Conservation (phyloP, 35 echinoderm and acorn worm genomes). For the Apostichopus parvimensis region DNA sequence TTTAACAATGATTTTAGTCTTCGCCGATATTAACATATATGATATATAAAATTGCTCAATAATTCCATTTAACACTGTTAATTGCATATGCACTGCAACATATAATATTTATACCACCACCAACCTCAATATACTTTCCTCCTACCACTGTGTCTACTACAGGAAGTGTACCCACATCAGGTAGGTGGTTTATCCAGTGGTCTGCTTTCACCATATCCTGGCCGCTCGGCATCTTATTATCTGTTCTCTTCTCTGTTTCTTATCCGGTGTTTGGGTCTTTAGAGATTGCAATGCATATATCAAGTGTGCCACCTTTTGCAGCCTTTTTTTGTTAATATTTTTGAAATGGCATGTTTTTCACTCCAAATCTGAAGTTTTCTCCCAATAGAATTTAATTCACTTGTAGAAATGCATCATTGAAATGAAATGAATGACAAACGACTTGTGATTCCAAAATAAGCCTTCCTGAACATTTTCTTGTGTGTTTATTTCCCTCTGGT, state of each 20-base stretch:
- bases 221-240: not conserved
- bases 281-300: slow-evolving; percentile 14
- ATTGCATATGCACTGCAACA: not conserved
- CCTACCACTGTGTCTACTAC: not conserved
- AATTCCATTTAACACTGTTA: not conserved
- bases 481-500: no score
- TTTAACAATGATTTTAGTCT: no score
- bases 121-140: not conserved
- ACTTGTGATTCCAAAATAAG: no score
- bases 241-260: not conserved
- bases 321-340: not conserved
- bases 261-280: not conserved
- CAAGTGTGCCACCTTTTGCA: not conserved
- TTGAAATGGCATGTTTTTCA: not conserved
- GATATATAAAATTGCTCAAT: no score
- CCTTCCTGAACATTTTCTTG: no score
- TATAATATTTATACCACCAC: not conserved
- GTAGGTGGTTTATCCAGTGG: not conserved
- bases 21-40: no score
- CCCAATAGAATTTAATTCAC: no score
- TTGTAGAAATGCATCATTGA: no score
- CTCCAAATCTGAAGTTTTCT: no score
- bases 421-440: no score
- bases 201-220: not conserved
- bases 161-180: slow-evolving; percentile 23